Base-by-base conservation (phyloP, 2,797 vertebrate species). In the Staurois parvus region DNA sequence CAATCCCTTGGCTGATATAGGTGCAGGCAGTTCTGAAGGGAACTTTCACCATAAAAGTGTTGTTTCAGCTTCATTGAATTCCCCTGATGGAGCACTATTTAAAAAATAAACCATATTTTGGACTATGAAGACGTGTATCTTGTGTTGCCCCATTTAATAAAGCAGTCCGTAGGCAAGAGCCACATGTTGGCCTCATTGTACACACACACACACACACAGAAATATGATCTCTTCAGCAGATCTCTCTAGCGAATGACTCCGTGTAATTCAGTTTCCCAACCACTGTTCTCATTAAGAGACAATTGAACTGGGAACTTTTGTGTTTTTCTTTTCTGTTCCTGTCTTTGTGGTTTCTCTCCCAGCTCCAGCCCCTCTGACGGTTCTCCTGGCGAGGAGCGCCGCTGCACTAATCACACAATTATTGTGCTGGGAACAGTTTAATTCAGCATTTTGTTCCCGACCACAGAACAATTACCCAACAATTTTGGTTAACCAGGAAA, bases 401-500 rank as follows among this genome's bases (percentile, higher is more conserved):
- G 96, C 95, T 95, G 95, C 96, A 95, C 94, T 96, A 97, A 97
- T 98, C 96, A 97, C 96, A 96, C 96, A 95, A 97, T 96, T 96
- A 96, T 94, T 94, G 94, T 94, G 91, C 96, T 94, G 94, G 95
- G 96, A 96, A 96, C 94, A 94, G 94, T 94, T 94, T 95, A 94
- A 95, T 97, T 96, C 94, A 95, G 94, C 95, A 92, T 95, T 95
- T 94, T 96, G 94, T 95, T 95, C 95, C 95, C 94, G 92, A 96
- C 94, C 96, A 94, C 96, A 96, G 94, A 96, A 96, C 97, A 98
- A 98, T 98, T 98, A 97, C 95, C 94, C 94, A 94, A 96, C 94
- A 94, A 96, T 98, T 97, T 97, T 93, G 96, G 97, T 98, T 97
- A 97, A 97, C 95, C 97, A 94, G 95, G 96, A 94, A 92, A 91